These are phyloP conservation scores for Tympanoctomys barrerae DNA, from an alignment of 2,797 vertebrate genomes.

Conservation along the genomic window DNA sequence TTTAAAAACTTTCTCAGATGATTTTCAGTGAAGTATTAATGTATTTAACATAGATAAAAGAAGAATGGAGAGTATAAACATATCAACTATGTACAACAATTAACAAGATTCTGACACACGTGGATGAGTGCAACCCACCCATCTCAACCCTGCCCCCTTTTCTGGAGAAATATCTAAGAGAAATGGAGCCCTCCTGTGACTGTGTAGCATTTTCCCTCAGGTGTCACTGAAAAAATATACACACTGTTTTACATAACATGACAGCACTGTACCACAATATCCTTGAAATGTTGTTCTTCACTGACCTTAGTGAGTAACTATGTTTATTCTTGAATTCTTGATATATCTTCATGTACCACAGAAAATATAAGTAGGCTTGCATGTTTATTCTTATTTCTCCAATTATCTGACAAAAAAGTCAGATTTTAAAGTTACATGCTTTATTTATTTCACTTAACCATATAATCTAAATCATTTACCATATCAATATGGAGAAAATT, in stretches of 20 bases:
- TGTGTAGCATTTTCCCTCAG: neutral
- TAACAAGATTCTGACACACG: neutral
- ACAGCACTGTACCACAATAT: neutral
- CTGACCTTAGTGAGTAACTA: constrained; percentile 31
- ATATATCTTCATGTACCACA: neutral
- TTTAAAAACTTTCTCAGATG: neutral
- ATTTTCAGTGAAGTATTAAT: neutral
- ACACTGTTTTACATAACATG: neutral
- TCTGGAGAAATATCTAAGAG: neutral
- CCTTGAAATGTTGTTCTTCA: neutral
- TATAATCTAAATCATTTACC: neutral
- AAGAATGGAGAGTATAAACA: neutral
- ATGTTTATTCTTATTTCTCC: neutral
- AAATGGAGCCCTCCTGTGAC: neutral
- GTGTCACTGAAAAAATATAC: neutral
- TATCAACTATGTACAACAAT: neutral
- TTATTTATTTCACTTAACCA: neutral
- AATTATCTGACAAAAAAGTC: neutral
- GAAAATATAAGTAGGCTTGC: neutral
- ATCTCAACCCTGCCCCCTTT: neutral
- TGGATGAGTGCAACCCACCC: neutral
- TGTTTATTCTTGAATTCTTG: neutral
- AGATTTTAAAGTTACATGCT: neutral
- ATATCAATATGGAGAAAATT: neutral
- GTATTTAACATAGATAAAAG: neutral